These are phyloP conservation scores for Synaphobranchus kaupii DNA, from an alignment of 2,797 vertebrate genomes.

Conservation along the genomic window DNA sequence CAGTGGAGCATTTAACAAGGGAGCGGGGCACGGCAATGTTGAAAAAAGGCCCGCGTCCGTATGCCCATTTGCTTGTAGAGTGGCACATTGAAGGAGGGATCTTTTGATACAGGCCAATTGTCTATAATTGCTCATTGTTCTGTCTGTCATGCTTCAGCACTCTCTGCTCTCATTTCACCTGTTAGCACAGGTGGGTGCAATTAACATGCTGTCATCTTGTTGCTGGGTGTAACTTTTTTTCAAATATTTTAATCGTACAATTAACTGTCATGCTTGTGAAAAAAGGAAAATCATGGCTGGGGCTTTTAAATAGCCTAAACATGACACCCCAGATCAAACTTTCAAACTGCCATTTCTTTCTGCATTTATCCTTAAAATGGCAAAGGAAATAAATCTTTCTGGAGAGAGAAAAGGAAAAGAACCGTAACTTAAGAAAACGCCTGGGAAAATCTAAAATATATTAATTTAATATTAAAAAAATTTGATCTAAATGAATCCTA, in stretches of 20 bases:
- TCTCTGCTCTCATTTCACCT: constrained; percentile 27
- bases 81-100: constrained; percentile 24
- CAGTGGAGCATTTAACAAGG: neutral
- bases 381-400: neutral
- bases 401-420: neutral
- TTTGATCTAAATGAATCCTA: constrained; percentile 43
- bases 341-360: neutral
- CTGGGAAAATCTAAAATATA: constrained; percentile 29
- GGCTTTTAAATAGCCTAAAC: neutral
- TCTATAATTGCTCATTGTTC: constrained; percentile 58
- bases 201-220: constrained; percentile 47
- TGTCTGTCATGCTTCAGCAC: constrained; percentile 53
- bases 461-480: too few species aligned
- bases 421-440: neutral
- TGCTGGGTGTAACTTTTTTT: neutral
- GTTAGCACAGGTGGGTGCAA: constrained; percentile 61
- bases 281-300: neutral
- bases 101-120: constrained; percentile 44
- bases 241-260: neutral
- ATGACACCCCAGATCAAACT: neutral
- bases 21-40: neutral
- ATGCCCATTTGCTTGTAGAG: neutral
- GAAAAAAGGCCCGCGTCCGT: neutral
- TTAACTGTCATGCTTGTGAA: neutral
- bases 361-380: neutral